Evolutionary conservation across 1,140 invertebrate genomes (phyloP).

Genomic region (Polypedilum vanderplanki): DNA sequence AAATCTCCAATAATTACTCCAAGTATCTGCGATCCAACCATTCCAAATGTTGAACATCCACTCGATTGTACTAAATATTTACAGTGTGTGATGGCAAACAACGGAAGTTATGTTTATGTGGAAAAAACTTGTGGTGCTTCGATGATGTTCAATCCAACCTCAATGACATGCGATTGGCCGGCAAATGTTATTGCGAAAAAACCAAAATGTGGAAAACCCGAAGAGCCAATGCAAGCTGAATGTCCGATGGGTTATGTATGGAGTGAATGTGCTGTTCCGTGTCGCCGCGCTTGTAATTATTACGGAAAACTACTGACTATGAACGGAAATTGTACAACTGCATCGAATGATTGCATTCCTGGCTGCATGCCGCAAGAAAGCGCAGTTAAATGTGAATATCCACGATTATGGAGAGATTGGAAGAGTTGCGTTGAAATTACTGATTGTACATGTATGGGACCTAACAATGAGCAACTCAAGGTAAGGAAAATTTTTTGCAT

Average conservation of each 20-base stretch:
- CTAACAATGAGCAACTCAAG: slow-evolving; percentile 55
- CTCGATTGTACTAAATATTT: slow-evolving; percentile 54
- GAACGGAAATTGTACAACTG: slow-evolving; percentile 37
- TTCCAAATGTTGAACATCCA: slow-evolving; percentile 46
- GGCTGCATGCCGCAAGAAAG: slow-evolving; percentile 43
- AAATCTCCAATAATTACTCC: slow-evolving; percentile 36
- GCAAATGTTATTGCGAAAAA: slow-evolving; percentile 51
- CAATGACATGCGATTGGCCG: slow-evolving; percentile 56
- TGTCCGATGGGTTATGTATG: slow-evolving; percentile 46
- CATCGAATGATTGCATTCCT: slow-evolving; percentile 38
- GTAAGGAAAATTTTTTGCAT: slow-evolving; percentile 42
- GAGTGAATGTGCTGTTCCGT: slow-evolving; percentile 55
- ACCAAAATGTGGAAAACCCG: slow-evolving; percentile 49
- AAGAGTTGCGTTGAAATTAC: slow-evolving; percentile 58
- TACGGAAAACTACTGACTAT: slow-evolving; percentile 44
- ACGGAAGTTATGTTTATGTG: slow-evolving; percentile 42
- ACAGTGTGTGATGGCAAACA: slow-evolving; percentile 47
- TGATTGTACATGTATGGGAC: slow-evolving; percentile 62
- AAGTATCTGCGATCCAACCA: slow-evolving; percentile 41
- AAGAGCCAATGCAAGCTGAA: slow-evolving; percentile 32
- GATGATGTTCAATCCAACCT: slow-evolving; percentile 55
- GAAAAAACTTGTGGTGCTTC: slow-evolving; percentile 51
- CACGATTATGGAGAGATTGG: slow-evolving; percentile 56
- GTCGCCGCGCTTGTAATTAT: slow-evolving; percentile 53
- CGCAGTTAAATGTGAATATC: slow-evolving; percentile 34